Conservation (phyloP, 2,113 vertebrate genomes). For the Neodon shergylaensis region DNA sequence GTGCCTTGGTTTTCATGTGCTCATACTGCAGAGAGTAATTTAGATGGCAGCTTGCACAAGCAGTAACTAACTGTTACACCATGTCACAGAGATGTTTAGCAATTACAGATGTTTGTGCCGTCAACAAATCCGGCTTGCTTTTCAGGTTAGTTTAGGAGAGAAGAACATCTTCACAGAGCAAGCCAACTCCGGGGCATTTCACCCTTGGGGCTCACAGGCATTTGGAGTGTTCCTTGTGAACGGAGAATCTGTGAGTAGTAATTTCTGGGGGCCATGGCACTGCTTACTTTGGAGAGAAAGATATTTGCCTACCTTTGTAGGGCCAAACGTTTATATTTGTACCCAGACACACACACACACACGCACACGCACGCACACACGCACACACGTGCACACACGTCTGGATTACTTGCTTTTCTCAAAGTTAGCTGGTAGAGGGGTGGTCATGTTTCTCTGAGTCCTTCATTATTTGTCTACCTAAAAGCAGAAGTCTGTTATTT, state of each 20-base stretch:
- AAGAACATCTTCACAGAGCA: constrained; percentile 57
- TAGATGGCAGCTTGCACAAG: constrained; percentile 75
- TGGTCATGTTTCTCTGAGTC: constrained; percentile 42
- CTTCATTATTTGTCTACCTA: constrained; percentile 69
- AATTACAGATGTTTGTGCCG: constrained; percentile 75
- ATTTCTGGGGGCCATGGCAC: constrained; percentile 51
- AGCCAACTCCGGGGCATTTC: constrained; percentile 61
- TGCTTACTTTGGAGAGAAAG: constrained; percentile 27
- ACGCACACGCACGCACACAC: too few species aligned
- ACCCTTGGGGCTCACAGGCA: constrained; percentile 41
- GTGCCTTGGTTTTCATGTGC: constrained; percentile 79
- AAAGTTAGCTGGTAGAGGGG: constrained; percentile 41
- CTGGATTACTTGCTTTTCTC: background rate
- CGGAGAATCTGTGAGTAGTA: constrained; percentile 59
- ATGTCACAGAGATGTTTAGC: constrained; percentile 76
- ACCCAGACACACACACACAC: too few species aligned
- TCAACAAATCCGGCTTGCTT: constrained; percentile 77
- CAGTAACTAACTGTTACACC: constrained; percentile 78
- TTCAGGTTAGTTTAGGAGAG: constrained; percentile 65
- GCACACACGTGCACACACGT: too few species aligned
- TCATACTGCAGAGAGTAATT: constrained; percentile 76
- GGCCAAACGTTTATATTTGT: constrained; percentile 4
- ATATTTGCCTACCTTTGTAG: constrained; percentile 53
- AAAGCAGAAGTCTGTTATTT: constrained; percentile 72
- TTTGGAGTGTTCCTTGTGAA: constrained; percentile 58